Conservation (phyloP, 2,888 invertebrate genomes). For the Cheiracanthium punctorium region DNA sequence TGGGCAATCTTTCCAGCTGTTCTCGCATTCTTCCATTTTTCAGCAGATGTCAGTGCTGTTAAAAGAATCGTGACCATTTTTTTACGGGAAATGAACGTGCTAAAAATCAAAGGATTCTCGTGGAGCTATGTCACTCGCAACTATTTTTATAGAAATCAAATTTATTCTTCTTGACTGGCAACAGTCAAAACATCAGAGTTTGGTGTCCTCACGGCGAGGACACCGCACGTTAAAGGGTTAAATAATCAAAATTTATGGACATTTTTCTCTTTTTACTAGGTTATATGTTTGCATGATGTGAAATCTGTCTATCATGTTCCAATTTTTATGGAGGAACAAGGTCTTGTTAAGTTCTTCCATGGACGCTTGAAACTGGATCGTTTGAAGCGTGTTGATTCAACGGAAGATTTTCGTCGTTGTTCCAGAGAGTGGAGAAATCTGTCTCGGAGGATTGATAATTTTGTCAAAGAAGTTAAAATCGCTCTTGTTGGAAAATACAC, state of each 20-base stretch:
- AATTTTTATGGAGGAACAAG: slow-evolving; percentile 91
- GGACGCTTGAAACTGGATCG: slow-evolving; percentile 83
- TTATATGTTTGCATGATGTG: slow-evolving; percentile 95
- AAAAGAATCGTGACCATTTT: too few relatives aligned
- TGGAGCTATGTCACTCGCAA: too few relatives aligned
- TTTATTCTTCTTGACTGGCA: too few relatives aligned
- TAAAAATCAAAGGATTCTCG: too few relatives aligned
- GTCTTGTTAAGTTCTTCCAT: slow-evolving; percentile 88
- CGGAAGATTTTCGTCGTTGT: slow-evolving; percentile 74
- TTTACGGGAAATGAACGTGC: too few relatives aligned
- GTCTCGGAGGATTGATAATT: slow-evolving; percentile 86
- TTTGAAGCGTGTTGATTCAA: slow-evolving; percentile 79
- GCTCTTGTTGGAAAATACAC: slow-evolving; percentile 98
- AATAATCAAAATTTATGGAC: neutral
- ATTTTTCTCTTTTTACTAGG: slow-evolving; percentile 78
- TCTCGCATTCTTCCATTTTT: too few relatives aligned
- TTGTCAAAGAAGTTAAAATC: slow-evolving; percentile 90
- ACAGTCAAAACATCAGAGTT: too few relatives aligned
- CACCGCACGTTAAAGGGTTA: too few relatives aligned
- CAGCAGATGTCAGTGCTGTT: too few relatives aligned
- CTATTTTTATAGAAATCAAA: too few relatives aligned
- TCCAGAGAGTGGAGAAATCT: slow-evolving; percentile 93
- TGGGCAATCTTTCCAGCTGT: too few relatives aligned
- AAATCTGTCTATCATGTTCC: slow-evolving; percentile 97
- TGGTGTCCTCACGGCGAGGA: too few relatives aligned